Evolutionary conservation across 1,140 invertebrate species (phyloP).

Genomic region (Diabrotica undecimpunctata): DNA sequence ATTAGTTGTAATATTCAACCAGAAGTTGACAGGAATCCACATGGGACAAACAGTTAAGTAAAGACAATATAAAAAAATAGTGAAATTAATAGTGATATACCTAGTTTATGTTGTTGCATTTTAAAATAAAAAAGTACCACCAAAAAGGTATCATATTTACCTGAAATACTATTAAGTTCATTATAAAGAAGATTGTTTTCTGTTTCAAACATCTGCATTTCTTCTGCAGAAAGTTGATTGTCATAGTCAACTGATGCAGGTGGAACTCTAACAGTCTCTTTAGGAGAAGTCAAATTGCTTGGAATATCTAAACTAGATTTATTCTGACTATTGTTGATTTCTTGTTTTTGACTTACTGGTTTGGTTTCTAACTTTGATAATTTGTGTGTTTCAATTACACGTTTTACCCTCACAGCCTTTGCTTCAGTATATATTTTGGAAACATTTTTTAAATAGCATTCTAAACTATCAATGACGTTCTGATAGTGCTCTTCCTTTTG

Average conservation of each 20-base stretch:
- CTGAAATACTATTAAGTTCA: constrained; percentile 73
- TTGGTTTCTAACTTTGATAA: constrained; percentile 63
- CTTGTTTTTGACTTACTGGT: constrained; percentile 20
- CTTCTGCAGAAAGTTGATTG: constrained; percentile 74
- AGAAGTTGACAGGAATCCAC: no score
- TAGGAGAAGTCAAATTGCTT: neutral
- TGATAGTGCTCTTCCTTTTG: constrained; percentile 67
- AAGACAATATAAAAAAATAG: no score
- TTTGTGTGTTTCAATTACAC: constrained; percentile 76
- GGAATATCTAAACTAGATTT: constrained; percentile 7
- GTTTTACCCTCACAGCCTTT: constrained; percentile 79
- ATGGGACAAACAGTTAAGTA: no score
- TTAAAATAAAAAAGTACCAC: no score
- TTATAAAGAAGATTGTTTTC: constrained; percentile 81
- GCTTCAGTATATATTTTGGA: constrained; percentile 86
- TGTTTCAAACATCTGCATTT: constrained; percentile 84
- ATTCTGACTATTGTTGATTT: neutral
- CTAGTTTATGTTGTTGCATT: no score
- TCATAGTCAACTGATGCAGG: constrained; percentile 47
- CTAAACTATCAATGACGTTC: constrained; percentile 68
- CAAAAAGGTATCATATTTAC: constrained; percentile 22
- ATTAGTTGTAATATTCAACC: no score
- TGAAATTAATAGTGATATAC: no score
- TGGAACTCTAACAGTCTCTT: constrained; percentile 7
- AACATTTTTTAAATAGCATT: constrained; percentile 78